Percentiles rank a stretch among this genome's conserved stretches.
phyloP scores from a whole-genome alignment of 1,140 invertebrate genomes.

The Aphelinus certus region DNA sequence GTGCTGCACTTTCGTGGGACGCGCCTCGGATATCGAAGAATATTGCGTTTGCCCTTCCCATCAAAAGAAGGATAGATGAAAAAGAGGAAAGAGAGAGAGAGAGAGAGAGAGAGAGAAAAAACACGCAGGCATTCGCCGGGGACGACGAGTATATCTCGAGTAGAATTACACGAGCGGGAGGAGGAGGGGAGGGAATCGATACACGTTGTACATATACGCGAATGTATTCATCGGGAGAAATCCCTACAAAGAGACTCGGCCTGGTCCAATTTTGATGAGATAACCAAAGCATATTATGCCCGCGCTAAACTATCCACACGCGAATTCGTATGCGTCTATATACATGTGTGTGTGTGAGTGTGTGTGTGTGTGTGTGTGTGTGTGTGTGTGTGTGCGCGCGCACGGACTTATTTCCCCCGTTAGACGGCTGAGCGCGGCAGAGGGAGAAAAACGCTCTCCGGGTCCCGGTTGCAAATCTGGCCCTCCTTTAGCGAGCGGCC shows the following conservation, averaged over 20 bases:
- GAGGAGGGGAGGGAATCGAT: constrained; percentile 56
- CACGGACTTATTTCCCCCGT: constrained; percentile 29
- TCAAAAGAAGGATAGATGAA: constrained; percentile 14
- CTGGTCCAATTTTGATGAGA: constrained; percentile 64
- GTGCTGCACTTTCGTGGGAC: not conserved
- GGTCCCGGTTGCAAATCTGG: constrained; percentile 59
- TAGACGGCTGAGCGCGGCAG: constrained; percentile 1
- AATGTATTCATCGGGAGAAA: constrained; percentile 46
- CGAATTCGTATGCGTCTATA: not conserved
- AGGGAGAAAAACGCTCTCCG: constrained; percentile 56
- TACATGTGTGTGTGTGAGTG: too few species aligned
- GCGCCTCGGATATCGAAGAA: constrained; percentile 5
- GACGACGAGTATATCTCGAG: not conserved
- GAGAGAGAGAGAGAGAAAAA: constrained; percentile 23
- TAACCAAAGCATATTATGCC: constrained; percentile 54
- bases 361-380: too few species aligned
- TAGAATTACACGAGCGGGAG: constrained; percentile 17
- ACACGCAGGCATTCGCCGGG: constrained; percentile 29
- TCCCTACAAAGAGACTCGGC: constrained; percentile 60
- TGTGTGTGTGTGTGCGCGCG: not conserved
- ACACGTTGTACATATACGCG: constrained; percentile 44
- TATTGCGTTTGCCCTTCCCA: constrained; percentile 26
- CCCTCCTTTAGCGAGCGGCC: constrained; percentile 57
- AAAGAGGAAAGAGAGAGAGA: constrained; percentile 5
- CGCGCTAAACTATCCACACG: constrained; percentile 20